Base-by-base conservation (phyloP, 2,113 vertebrate genomes). In the Lethenteron reissneri region DNA sequence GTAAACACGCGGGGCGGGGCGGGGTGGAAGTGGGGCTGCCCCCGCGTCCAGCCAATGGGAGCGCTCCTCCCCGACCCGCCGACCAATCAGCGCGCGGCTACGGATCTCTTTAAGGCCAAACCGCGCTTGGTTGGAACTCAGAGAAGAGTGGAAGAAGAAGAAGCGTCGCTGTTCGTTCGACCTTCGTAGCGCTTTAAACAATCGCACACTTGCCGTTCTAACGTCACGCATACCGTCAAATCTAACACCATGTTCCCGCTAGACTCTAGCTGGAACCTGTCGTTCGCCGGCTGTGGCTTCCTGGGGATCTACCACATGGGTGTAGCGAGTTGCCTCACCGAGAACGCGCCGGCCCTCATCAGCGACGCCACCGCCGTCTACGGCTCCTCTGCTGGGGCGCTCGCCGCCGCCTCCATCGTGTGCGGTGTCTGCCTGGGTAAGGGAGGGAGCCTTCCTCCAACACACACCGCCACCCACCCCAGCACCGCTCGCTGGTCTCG, bases 251-350 rank as follows among this genome's bases (percentile, higher is more conserved):
- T 97, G 92, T 91, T 95, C 73, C 87, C 87, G 11, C 73, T 74
- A 72, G 88, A 90, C 77, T 79, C 87, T 57, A 79, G 84, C 12
- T 97, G 92, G 92, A 97, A 86, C 78, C 90, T 97, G 76, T 97
- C 92, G 21, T 97, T 97, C 76, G 92, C 92, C 2, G 92, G 92
- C 25, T 97, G 92, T 70, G 92, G 94, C 2, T 97, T 97, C 78
- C 80, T 97, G 25, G 94, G 94, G 3, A 83, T 97, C 74, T 97
- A 97, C 79, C 92, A 97, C 75, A 41, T 97, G 72, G 94, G 94
- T 2, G 94, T 97, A 3, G 92, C 90, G 74, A 91, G 89, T 80
- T 94, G 89, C 77, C 82, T 97, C 70, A 79, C 81, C 76, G 89
- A 95, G 69, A 87, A 86, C 57, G 87, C 92, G 11, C 91, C 92